Base-by-base conservation (phyloP, 92 coral and sea anemone species). In the Phenganax subtilis region DNA sequence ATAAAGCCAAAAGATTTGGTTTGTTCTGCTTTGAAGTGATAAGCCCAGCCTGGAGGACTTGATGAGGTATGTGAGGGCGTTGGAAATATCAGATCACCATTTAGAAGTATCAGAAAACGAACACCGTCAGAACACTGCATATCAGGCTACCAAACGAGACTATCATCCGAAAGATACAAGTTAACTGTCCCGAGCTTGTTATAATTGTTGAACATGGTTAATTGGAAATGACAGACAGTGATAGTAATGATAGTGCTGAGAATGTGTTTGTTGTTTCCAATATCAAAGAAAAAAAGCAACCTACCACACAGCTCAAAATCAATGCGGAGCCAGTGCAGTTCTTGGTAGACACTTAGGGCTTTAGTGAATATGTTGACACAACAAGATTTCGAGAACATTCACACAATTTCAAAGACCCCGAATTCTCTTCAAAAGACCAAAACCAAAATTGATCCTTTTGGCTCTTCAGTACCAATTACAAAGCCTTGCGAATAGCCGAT, bases 71-170 rank as follows among this genome's bases (percentile, higher is more conserved):
- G 85, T 71, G 51, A 51, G 85, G 20, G 71, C 71, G 12, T 58
- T 82, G 54, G 85, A 82, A 73, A 60, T 72, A 20, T 57, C 85
- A 56, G 80, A 82, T 66, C 85, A 56, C 55, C 81, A 83, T 72
- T 51, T 69, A 51, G 72, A 51, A 52, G 68, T 52, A 71, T 10
- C 71, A 10, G 86, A 83, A 82, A 82, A 65, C 37, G 51, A 53
- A 55, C 84, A 80, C 59, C 62, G 55, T 64, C 71, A 53, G 54
- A 70, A 77, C 0, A 15, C 68, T n/a, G 75, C 44, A n/a, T 37
- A 70, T 70, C 55, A 52, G 6, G 29, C 6, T 29, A 44, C 54
- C 55, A 55, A 44, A 64, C 47, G 75, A 53, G 84, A 54, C 6
- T 66, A 28, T 37, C 57, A 31, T n/a, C 57, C 57, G 11, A 65